These are phyloP conservation scores for Noctilio leporinus DNA, from an alignment of 2,113 vertebrate genomes.

Conservation along the genomic window DNA sequence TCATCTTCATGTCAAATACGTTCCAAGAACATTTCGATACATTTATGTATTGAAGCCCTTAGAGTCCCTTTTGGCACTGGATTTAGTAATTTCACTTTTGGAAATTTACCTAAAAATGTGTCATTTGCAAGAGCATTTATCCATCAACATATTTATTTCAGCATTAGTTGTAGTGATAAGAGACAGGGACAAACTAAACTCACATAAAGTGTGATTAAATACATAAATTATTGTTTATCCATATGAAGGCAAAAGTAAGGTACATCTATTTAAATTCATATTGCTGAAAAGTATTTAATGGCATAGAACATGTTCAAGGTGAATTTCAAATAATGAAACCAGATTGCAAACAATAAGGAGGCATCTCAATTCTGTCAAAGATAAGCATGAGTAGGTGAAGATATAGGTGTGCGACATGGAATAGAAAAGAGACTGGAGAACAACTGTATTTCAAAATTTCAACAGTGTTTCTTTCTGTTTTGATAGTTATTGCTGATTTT, in stretches of 20 bases:
- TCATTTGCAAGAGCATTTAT: constrained; percentile 27
- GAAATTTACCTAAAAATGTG: constrained; percentile 29
- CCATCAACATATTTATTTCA: constrained; percentile 33
- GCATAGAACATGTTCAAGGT: not conserved
- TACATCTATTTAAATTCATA: not conserved
- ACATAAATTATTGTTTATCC: not conserved
- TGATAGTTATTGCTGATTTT: not conserved
- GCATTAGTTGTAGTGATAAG: not conserved
- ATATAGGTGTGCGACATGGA: not conserved
- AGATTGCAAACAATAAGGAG: not conserved
- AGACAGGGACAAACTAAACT: not conserved
- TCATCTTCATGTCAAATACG: not conserved
- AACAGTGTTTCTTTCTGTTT: not conserved
- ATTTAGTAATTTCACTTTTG: constrained; percentile 17
- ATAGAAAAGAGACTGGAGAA: not conserved
- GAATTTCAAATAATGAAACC: constrained; percentile 8
- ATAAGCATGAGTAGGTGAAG: not conserved
- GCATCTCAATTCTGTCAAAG: not conserved
- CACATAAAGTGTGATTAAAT: not conserved
- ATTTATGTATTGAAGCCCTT: not conserved
- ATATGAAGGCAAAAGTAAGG: not conserved
- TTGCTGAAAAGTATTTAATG: constrained; percentile 18
- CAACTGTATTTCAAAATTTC: not conserved
- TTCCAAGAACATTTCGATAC: not conserved
- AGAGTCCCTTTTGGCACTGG: not conserved